phyloP scores from a whole-genome alignment of 2,797 vertebrate species.

The Aldrovandia affinis region DNA sequence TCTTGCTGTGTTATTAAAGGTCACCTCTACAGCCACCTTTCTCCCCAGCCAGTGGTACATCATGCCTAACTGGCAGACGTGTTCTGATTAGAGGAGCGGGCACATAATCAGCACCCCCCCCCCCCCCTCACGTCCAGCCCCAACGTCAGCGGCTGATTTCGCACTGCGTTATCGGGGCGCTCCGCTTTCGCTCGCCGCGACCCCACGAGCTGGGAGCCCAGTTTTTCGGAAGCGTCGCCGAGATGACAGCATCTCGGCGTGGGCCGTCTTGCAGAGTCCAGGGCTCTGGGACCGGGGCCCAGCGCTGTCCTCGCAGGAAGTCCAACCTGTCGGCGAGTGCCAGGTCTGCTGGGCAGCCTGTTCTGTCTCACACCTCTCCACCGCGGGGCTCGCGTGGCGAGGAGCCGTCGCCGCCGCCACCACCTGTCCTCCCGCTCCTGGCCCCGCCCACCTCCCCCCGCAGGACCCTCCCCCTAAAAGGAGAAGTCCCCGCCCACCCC shows the following conservation, averaged over 20 bases:
- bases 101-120: too few species aligned
- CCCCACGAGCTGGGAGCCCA: not conserved
- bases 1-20: too few species aligned
- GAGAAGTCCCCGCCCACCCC: slow-evolving; percentile 33
- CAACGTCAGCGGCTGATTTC: too few species aligned
- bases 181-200: too few species aligned
- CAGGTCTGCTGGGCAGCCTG: slow-evolving; percentile 33
- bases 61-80: too few species aligned
- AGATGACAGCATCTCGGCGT: not conserved
- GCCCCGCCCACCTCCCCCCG: not conserved
- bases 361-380: slow-evolving; percentile 3
- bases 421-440: not conserved
- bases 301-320: not conserved
- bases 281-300: not conserved
- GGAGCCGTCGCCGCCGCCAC: not conserved
- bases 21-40: too few species aligned
- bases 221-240: not conserved
- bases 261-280: not conserved
- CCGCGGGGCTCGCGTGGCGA: too few species aligned
- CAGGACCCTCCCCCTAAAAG: not conserved
- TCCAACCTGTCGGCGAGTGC: slow-evolving; percentile 16
- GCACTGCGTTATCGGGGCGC: too few species aligned
- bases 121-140: too few species aligned
- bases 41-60: too few species aligned
- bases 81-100: too few species aligned